These are phyloP conservation scores for Norana najaformis DNA, from an alignment of 2,888 invertebrate genomes.

Conservation along the genomic window DNA sequence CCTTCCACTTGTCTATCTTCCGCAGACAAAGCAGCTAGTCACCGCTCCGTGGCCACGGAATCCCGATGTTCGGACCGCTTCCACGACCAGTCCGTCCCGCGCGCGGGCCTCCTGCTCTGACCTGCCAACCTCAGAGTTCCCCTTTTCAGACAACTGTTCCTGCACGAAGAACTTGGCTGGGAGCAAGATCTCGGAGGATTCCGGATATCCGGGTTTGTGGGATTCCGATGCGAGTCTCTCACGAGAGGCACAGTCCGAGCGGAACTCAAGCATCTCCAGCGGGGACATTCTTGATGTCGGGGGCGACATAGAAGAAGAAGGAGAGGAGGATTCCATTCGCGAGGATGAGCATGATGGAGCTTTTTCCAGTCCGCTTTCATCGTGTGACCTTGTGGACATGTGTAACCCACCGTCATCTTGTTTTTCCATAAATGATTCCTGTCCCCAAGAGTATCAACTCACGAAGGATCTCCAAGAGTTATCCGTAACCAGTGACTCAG, in stretches of 20 bases:
- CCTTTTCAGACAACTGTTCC: background rate
- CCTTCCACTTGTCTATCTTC: constrained; percentile 23
- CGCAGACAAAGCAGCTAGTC: constrained; percentile 26
- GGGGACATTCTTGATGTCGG: background rate
- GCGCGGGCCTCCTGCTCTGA: background rate
- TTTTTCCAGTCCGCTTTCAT: background rate
- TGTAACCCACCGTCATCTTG: background rate
- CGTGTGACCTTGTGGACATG: background rate
- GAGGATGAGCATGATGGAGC: background rate
- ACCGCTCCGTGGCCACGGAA: background rate
- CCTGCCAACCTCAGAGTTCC: background rate
- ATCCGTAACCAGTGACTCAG: background rate
- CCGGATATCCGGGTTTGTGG: constrained; percentile 21
- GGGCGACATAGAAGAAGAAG: background rate
- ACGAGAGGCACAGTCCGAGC: background rate
- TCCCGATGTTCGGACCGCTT: background rate
- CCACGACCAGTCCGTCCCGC: background rate
- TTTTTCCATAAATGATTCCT: background rate
- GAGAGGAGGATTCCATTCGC: background rate
- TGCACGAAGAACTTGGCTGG: background rate
- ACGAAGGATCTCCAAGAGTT: background rate
- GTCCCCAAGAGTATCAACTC: background rate
- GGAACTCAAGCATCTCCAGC: constrained; percentile 7
- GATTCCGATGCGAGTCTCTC: background rate
- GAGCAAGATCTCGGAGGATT: constrained; percentile 19